Evolutionary conservation across 2,113 vertebrate species (phyloP).

Genomic region (Atlantisia rogersi): DNA sequence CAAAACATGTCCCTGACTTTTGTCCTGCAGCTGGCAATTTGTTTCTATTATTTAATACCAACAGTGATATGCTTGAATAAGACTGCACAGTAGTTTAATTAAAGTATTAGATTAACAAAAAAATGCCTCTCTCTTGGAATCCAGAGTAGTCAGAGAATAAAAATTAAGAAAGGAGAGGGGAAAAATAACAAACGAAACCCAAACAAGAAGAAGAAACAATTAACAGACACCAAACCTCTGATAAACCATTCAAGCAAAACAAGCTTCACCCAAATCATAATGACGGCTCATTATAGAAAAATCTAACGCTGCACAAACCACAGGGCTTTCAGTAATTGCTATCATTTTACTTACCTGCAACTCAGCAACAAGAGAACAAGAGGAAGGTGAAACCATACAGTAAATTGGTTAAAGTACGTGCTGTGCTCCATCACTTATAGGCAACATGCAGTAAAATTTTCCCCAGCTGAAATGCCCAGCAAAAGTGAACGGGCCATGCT

Average conservation of each 20-base stretch:
- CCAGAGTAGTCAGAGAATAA: constrained; percentile 26
- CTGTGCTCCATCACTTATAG: not conserved
- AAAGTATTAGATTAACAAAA: constrained; percentile 64
- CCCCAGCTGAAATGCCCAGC: not conserved
- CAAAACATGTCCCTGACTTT: not conserved
- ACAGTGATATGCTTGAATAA: constrained; percentile 37
- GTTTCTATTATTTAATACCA: constrained; percentile 45
- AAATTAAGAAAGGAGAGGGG: not conserved
- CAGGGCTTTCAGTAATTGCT: not conserved
- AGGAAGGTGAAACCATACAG: not conserved
- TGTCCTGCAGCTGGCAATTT: constrained; percentile 28
- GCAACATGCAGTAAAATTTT: not conserved
- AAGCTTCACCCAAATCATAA: constrained; percentile 58
- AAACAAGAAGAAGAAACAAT: constrained; percentile 38
- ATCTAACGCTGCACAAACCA: constrained; percentile 21
- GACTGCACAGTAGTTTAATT: constrained; percentile 58
- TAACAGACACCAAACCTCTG: constrained; percentile 50
- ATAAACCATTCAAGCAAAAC: constrained; percentile 64
- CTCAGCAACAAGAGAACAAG: not conserved
- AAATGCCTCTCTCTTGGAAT: constrained; percentile 20
- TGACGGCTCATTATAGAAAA: constrained; percentile 62
- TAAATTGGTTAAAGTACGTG: not conserved
- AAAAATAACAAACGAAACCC: not conserved
- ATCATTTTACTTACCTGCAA: constrained; percentile 16
- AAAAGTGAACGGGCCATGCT: not conserved